A percentile compares a stretch with the other conserved stretches of the same genome.
Evolutionary conservation across 2,888 invertebrate species (phyloP).

Genomic region (Agrenia bidenticulata): DNA sequence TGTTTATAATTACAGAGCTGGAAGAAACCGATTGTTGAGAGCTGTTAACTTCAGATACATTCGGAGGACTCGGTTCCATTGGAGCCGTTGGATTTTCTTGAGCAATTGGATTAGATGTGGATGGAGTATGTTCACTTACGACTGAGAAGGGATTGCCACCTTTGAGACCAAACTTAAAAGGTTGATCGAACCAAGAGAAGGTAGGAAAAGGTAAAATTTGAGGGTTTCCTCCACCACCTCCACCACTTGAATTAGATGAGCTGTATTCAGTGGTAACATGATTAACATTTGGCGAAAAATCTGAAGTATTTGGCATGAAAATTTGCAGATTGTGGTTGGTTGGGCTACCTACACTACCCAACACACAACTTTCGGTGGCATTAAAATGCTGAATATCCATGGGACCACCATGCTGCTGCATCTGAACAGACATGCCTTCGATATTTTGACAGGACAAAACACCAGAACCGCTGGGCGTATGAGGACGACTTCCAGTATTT

Average conservation of each 20-base stretch:
- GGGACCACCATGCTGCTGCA: conserved; percentile 45
- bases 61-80: not conserved
- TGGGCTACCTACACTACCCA: conserved; percentile 36
- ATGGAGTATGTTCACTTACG: conserved; percentile 44
- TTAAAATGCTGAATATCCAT: conserved; percentile 16
- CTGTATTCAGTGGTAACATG: not conserved
- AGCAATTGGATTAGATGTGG: conserved; percentile 23
- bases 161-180: conserved; percentile 44
- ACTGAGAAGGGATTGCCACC: conserved; percentile 52
- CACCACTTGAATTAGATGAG: conserved; percentile 26
- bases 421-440: conserved; percentile 43
- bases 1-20: conserved; percentile 10
- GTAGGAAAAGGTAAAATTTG: conserved; percentile 47
- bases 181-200: conserved; percentile 48
- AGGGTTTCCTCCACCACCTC: conserved; percentile 44
- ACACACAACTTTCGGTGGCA: conserved; percentile 15
- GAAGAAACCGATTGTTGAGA: conserved; percentile 14
- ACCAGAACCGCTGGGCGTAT: conserved; percentile 42
- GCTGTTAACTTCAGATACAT: not conserved
- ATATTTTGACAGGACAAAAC: conserved; percentile 14
- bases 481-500: conserved; percentile 44
- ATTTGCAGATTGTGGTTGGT: conserved; percentile 14
- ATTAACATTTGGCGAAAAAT: not conserved
- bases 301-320: conserved; percentile 10
- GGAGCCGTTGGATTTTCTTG: not conserved